Base-by-base conservation (phyloP, 2,113 vertebrate genomes). In the Centrocercus urophasianus region DNA sequence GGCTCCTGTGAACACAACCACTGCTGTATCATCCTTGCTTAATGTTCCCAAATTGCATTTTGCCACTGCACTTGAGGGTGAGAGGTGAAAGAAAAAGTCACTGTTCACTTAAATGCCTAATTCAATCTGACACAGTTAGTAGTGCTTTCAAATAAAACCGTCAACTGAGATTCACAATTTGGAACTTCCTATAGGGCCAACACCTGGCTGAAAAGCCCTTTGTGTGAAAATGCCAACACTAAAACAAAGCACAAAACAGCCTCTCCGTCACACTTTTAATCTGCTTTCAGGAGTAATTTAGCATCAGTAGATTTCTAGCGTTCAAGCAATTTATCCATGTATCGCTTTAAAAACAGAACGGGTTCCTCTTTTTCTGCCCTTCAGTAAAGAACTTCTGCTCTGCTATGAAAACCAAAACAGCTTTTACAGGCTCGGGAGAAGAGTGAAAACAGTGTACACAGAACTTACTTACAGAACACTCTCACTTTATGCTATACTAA, bases 61-160 rank as follows among this genome's bases (percentile, higher is more conserved):
- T 50, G 59, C 34, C 28, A 10, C 6, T 78, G 67, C 40, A 65
- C 52, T 69, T 48, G 27, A 10, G 59, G 61, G n/a, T 38, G 28
- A 83, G 16, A 67, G 36, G 30, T 79, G 24, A 56, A 24, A 47
- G 24, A 47, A 21, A 50, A 95, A 94, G 93, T 73, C 70, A 56
- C 61, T 42, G 20, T 65, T 91, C 76, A 8, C 47, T 92, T 93
- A 93, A 67, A 59, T 38, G 34, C 38, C 87, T 88, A 16, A 17
- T 47, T 82, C 77, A 79, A 13, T 74, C 38, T 88, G 86, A 82
- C 74, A 15, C 34, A 76, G 69, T 59, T 73, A 61, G 86, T 79
- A 91, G 74, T 18, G 20, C 40, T 95, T 93, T 81, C 89, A 95
- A 92, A 92, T 38, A 81, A 74, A 93, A 63, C 81, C 83, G 71